phyloP scores from a whole-genome alignment of 2,888 invertebrate genomes.

The Uloborus plumipes region DNA sequence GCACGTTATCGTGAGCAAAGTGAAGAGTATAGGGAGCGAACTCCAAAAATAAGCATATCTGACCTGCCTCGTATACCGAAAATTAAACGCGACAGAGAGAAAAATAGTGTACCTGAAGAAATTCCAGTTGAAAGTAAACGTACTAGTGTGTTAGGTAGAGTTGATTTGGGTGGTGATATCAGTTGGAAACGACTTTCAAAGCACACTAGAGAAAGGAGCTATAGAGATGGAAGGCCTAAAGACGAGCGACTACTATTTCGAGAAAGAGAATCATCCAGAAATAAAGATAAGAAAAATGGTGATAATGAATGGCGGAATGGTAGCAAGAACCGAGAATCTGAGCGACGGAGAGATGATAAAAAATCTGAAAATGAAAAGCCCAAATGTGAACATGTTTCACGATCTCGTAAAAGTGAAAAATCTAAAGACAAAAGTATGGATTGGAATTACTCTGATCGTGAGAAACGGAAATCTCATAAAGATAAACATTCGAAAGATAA shows the following conservation, averaged over 20 bases:
- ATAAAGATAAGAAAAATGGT: conserved; percentile 50
- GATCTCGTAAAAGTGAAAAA: conserved; percentile 54
- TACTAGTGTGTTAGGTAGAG: conserved; percentile 62
- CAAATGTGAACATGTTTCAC: conserved; percentile 62
- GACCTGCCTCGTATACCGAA: conserved; percentile 69
- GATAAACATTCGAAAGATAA: conserved; percentile 59
- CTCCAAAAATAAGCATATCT: conserved; percentile 68
- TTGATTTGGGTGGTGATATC: conserved; percentile 65
- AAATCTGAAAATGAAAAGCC: conserved; percentile 68
- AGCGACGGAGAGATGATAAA: conserved; percentile 65
- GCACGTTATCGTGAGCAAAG: conserved; percentile 68
- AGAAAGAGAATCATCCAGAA: conserved; percentile 69
- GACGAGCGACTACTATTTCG: conserved; percentile 70
- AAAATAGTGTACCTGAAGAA: conserved; percentile 44
- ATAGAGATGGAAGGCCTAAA: conserved; percentile 75
- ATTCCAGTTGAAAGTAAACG: conserved; percentile 58
- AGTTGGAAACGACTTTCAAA: conserved; percentile 86
- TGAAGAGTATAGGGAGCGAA: conserved; percentile 56
- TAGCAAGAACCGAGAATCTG: conserved; percentile 45
- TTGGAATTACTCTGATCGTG: conserved; percentile 45
- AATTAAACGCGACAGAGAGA: conserved; percentile 66
- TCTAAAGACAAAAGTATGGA: conserved; percentile 14
- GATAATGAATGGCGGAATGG: conserved; percentile 55
- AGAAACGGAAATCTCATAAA: conserved; percentile 53
- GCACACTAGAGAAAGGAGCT: conserved; percentile 82